Evolutionary conservation across 2,797 vertebrate species (phyloP).

Genomic region (Lepus oiostolus): DNA sequence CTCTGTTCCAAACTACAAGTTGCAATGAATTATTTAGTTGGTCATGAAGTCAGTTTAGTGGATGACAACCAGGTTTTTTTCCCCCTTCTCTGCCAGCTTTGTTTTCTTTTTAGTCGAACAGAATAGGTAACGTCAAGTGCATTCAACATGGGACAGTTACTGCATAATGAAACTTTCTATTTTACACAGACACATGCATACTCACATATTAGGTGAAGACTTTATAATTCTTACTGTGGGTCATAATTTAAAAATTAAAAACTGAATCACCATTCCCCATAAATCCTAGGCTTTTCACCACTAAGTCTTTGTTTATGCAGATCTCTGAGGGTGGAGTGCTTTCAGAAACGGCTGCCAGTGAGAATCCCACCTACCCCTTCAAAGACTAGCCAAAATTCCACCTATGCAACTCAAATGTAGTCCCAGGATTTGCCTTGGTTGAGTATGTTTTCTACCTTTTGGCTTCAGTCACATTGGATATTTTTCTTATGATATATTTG

Average conservation of each 20-base stretch:
- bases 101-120: conserved; percentile 10
- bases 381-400: conserved; percentile 51
- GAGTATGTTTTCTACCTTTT: conserved; percentile 28
- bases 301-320: conserved; percentile 35
- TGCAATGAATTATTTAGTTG: conserved; percentile 48
- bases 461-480: conserved; percentile 39
- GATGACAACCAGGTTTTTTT: neutral
- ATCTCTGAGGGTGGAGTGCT: conserved; percentile 29
- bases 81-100: neutral
- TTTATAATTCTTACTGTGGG: conserved; percentile 8
- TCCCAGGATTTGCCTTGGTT: neutral
- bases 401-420: conserved; percentile 29
- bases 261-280: neutral
- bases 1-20: conserved; percentile 9
- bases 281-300: conserved; percentile 39
- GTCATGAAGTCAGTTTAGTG: conserved; percentile 53
- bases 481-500: conserved; percentile 41
- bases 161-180: neutral
- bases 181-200: conserved; percentile 44
- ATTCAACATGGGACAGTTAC: neutral
- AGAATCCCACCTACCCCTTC: conserved; percentile 38
- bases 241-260: conserved; percentile 21
- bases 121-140: neutral
- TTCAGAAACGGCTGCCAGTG: conserved; percentile 16
- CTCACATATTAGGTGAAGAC: neutral